Conservation (phyloP, 2,113 vertebrate genomes). For the Forbesichthys papilliferus region DNA sequence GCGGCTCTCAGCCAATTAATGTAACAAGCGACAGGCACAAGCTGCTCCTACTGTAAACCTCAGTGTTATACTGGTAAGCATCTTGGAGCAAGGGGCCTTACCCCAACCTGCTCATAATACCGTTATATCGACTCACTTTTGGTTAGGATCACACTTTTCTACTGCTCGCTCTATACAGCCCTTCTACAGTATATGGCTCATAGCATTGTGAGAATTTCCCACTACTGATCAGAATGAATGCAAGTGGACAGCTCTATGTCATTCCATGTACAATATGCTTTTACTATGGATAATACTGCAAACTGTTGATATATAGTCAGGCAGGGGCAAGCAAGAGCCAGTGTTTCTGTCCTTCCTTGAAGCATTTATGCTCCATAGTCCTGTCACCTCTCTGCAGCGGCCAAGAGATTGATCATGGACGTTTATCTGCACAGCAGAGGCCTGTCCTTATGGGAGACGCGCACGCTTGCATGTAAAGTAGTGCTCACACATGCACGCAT, state of each 20-base stretch:
- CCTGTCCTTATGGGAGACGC: slow-evolving; percentile 27
- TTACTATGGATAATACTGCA: too few species aligned
- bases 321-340: background rate
- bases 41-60: slow-evolving; percentile 15
- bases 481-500: slow-evolving; percentile 7
- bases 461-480: slow-evolving; percentile 18
- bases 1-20: slow-evolving; percentile 26
- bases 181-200: background rate
- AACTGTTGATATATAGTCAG: too few species aligned
- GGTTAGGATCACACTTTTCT: too few species aligned
- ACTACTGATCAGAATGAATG: background rate
- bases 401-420: slow-evolving; percentile 35
- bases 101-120: too few species aligned
- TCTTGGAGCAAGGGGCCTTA: too few species aligned
- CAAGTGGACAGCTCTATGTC: too few species aligned
- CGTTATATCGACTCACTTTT: too few species aligned
- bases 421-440: slow-evolving; percentile 38
- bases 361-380: background rate
- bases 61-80: slow-evolving; percentile 1
- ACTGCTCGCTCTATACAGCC: background rate
- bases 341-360: background rate
- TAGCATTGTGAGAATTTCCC: background rate
- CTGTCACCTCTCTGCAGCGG: slow-evolving; percentile 6
- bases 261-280: too few species aligned
- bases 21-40: slow-evolving; percentile 24